These are phyloP conservation scores for Acanthococcus lagerstroemiae DNA, from an alignment of 2,888 invertebrate species.

Conservation along the genomic window DNA sequence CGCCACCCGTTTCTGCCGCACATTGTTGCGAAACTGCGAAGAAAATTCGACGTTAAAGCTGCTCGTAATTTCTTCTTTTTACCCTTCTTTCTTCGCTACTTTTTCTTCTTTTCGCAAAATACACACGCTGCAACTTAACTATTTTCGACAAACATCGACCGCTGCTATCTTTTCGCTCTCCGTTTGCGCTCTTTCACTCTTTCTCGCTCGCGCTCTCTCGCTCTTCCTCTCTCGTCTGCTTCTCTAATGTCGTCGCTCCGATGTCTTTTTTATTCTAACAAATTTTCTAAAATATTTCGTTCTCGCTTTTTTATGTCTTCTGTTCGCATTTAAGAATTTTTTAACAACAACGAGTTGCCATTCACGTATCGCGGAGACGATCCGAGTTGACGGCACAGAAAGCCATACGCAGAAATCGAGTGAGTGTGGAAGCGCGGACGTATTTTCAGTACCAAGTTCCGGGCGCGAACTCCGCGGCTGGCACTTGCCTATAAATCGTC, in stretches of 20 bases:
- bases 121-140: conserved; percentile 12
- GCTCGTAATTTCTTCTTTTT: conserved; percentile 28
- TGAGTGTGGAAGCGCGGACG: no score
- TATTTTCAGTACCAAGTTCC: no score
- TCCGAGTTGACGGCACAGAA: no score
- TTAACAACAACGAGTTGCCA: no score
- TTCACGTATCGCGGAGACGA: no score
- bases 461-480: no score
- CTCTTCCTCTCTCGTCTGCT: not conserved
- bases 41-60: conserved; percentile 31
- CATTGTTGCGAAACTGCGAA: conserved; percentile 30
- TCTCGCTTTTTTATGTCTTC: not conserved
- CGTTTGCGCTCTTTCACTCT: not conserved
- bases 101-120: conserved; percentile 3
- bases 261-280: not conserved
- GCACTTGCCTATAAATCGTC: no score
- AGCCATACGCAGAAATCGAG: no score
- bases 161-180: conserved; percentile 7
- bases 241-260: not conserved
- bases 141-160: conserved; percentile 18
- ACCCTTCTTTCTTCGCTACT: not conserved
- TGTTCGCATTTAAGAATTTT: no score
- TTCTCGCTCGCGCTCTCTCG: not conserved
- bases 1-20: conserved; percentile 15
- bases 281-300: not conserved